phyloP scores from a whole-genome alignment of 2,797 vertebrate genomes.

The Myoxocephalus aenaeus region DNA sequence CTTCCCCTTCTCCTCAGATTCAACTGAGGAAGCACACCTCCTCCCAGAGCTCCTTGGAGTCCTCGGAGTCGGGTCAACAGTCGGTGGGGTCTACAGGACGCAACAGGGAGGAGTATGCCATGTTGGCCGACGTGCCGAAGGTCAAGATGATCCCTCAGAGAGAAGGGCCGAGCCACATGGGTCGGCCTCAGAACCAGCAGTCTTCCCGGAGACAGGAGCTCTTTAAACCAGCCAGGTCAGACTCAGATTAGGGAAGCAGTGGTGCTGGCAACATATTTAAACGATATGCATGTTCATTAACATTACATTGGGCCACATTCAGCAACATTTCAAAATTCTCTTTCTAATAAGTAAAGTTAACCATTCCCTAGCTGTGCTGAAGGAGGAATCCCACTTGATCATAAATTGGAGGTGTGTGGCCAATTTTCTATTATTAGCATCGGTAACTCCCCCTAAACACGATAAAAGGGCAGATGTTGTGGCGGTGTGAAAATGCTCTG shows the following conservation, averaged over 20 bases:
- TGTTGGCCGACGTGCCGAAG: constrained; percentile 91
- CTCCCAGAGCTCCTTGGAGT: constrained; percentile 84
- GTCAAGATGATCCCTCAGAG: constrained; percentile 85
- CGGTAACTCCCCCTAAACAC: accelerated
- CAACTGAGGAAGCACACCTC: constrained; percentile 74
- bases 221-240: constrained; percentile 87
- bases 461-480: background rate
- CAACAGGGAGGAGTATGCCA: constrained; percentile 88
- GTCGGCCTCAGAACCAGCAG: constrained; percentile 73
- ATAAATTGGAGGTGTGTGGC: background rate
- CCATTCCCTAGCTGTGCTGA: background rate
- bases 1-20: constrained; percentile 66
- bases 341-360: background rate
- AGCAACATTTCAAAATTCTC: background rate
- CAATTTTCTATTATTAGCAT: too few species aligned
- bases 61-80: constrained; percentile 74
- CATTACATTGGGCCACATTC: background rate
- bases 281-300: background rate
- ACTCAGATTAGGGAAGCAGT: background rate
- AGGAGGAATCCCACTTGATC: background rate
- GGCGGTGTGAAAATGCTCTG: background rate
- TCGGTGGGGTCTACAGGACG: constrained; percentile 81
- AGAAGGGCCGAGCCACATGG: constrained; percentile 59
- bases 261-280: background rate
- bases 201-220: constrained; percentile 87